A percentile compares a stretch with the other conserved stretches of the same genome.
Conservation (phyloP, 2,797 vertebrate species). For the Gila robusta region DNA sequence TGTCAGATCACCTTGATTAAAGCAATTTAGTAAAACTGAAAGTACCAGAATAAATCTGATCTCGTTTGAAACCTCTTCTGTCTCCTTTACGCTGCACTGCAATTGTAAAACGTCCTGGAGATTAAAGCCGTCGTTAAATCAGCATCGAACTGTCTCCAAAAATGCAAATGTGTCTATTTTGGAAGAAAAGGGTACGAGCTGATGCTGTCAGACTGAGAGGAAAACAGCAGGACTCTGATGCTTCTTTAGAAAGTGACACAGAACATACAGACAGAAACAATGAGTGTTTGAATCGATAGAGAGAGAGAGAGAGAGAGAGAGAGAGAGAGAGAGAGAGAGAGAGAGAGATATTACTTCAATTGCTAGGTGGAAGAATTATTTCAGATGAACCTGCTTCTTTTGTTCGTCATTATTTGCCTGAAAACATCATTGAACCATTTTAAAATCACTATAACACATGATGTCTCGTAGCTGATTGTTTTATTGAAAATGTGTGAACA, state of each 20-base stretch:
- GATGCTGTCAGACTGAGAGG: background rate
- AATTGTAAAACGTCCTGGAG: background rate
- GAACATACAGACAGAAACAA: slow-evolving; percentile 33
- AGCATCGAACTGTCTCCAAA: background rate
- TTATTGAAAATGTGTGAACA: background rate
- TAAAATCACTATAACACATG: background rate
- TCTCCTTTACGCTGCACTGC: background rate
- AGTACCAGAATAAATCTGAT: slow-evolving; percentile 18
- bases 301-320: background rate
- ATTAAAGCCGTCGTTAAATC: slow-evolving; percentile 7
- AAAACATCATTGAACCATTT: background rate
- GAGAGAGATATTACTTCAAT: background rate
- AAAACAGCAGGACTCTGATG: background rate
- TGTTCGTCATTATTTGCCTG: background rate
- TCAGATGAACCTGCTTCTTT: background rate
- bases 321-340: slow-evolving; percentile 26
- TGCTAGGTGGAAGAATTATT: background rate
- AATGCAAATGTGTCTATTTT: slow-evolving; percentile 17
- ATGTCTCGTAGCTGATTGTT: background rate
- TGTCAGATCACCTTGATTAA: background rate
- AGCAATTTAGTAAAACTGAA: background rate
- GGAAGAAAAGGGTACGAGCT: background rate
- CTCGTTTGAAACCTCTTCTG: background rate
- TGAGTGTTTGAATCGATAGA: background rate
- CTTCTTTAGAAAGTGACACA: background rate